Base-by-base conservation (phyloP, 2,797 vertebrate genomes). In the Danio aesculapii region DNA sequence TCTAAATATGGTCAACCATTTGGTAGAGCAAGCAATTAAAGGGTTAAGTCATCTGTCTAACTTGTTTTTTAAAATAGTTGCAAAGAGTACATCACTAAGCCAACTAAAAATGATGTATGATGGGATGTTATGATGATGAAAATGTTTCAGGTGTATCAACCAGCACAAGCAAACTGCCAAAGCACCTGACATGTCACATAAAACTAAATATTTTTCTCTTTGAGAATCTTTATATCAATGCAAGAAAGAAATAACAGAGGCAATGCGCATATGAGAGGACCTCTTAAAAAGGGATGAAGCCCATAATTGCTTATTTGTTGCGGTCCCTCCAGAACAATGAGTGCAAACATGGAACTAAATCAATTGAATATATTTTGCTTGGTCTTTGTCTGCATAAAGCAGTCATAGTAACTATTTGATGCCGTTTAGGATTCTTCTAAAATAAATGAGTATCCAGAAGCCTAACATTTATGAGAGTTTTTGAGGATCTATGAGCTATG, bases 191-290 rank as follows among this genome's bases (percentile, higher is more conserved):
- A 55, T 0, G 53, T 6, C 0, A 57, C n/a, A 57, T 57, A 8
- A 9, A 57, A 17, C 9, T 17, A 55, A 7, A 17, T 17, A 57
- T 57, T 57, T 57, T 30, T 69, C 8, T 53, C 47, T 52, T 52
- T 39, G 47, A 39, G 47, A 16, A n/a, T 8, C 43, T 52, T 21
- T 5, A 8, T 67, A 67, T 21, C 19, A 50, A 12, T 50, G 17
- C 66, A 50, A 68, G 44, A 30, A 67, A 14, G 7, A 67, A 68
- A 68, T 19, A 50, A 68, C 46, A 68, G 19, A 8, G 46, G 11
- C 44, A 13, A 17, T 47, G 44, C n/a, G n/a, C n/a, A n/a, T n/a
- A n/a, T 14, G 43, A 12, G 10, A 19, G 7, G 47, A n/a, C 9
- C 9, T 43, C 12, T 6, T 67, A 12, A n/a, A n/a, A 30, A 62